Conservation (phyloP, 1,140 invertebrate species). For the Trinorchestia longiramus region DNA sequence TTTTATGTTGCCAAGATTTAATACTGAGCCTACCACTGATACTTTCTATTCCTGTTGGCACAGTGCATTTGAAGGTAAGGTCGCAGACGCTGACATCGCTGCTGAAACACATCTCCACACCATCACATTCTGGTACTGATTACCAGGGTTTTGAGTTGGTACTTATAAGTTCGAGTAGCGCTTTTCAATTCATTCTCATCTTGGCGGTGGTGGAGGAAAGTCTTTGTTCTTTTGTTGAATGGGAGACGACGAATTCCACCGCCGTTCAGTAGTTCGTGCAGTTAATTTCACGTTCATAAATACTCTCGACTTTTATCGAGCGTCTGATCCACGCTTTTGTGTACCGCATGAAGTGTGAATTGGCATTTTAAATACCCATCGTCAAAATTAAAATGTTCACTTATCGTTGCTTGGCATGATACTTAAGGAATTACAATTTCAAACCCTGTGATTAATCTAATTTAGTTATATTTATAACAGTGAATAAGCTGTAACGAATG, state of each 20-base stretch:
- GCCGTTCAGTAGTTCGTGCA: conserved; percentile 50
- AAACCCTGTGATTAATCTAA: conserved; percentile 11
- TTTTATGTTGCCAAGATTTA: neutral
- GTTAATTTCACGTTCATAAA: conserved; percentile 39
- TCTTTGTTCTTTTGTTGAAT: neutral
- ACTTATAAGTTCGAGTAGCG: conserved; percentile 35
- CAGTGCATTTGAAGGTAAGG: conserved; percentile 66
- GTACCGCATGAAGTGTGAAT: conserved; percentile 38
- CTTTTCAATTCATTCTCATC: conserved; percentile 24
- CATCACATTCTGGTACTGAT: conserved; percentile 37
- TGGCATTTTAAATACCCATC: neutral
- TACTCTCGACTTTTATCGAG: neutral
- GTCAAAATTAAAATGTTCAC: neutral
- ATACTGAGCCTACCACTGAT: conserved; percentile 56
- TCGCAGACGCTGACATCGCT: conserved; percentile 7
- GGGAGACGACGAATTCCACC: conserved; percentile 19
- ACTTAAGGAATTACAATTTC: neutral
- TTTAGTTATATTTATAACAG: neutral
- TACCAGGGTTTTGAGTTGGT: conserved; percentile 28
- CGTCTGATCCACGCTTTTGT: conserved; percentile 25
- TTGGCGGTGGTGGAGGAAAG: conserved; percentile 20
- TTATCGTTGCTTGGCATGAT: conserved; percentile 46
- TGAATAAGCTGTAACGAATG: neutral
- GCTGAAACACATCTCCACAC: conserved; percentile 46
- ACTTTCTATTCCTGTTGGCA: conserved; percentile 64